Evolutionary conservation across 2,797 vertebrate genomes (phyloP).

Genomic region (Scolopax bukidnonensis): DNA sequence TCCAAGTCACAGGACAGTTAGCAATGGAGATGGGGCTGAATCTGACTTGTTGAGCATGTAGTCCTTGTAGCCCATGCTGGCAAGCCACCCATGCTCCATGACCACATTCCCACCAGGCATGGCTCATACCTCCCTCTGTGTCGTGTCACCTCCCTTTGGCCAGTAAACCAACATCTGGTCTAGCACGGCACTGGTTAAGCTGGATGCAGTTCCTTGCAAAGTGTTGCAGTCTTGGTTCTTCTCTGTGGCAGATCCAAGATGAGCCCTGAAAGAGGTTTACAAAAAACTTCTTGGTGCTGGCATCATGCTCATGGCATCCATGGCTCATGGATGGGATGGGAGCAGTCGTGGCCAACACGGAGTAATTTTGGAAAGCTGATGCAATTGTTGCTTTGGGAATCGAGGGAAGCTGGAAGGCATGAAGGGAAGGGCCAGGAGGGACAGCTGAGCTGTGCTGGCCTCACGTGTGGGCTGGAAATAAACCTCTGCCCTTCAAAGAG

Average conservation of each 20-base stretch:
- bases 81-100: background rate
- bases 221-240: rapidly evolving
- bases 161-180: background rate
- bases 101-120: background rate
- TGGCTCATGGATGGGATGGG: background rate
- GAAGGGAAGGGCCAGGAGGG: background rate
- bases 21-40: background rate
- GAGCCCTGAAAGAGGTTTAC: background rate
- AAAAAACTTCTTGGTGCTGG: background rate
- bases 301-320: background rate
- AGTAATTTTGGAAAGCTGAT: background rate
- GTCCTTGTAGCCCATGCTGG: background rate
- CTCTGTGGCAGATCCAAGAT: background rate
- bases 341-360: rapidly evolving
- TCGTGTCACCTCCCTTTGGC: background rate
- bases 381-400: background rate
- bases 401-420: background rate
- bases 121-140: background rate
- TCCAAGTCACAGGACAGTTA: background rate
- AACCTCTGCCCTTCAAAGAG: background rate
- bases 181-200: background rate
- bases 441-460: background rate
- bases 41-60: rapidly evolving
- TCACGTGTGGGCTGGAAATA: rapidly evolving
- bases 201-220: background rate